A percentile compares a stretch with the other conserved stretches of the same genome.
Conservation (phyloP, 2,797 vertebrate genomes). For the Ctenosaura bakeri region DNA sequence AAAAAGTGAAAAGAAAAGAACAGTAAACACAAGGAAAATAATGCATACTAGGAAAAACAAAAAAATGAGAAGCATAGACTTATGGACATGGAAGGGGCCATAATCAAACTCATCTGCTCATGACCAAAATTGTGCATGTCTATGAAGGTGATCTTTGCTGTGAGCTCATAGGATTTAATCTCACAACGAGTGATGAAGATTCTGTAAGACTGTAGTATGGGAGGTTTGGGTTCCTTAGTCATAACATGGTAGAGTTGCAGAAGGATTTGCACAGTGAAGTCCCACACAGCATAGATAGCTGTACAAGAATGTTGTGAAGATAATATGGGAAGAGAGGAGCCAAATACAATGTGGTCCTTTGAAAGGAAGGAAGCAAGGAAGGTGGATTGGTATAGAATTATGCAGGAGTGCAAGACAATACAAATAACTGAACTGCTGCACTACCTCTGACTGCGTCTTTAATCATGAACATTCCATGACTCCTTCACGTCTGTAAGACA, state of each 20-base stretch:
- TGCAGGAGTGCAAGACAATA: not conserved
- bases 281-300: not conserved
- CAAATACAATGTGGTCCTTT: not conserved
- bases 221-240: not conserved
- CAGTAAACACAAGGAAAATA: conserved; percentile 32
- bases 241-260: not conserved
- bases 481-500: not conserved
- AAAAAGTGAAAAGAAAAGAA: conserved; percentile 21
- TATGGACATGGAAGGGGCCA: not conserved
- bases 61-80: conserved; percentile 2
- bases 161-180: not conserved
- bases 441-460: not conserved
- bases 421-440: not conserved
- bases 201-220: not conserved
- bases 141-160: not conserved
- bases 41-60: not conserved
- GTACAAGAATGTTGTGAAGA: not conserved
- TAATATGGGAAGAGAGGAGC: conserved; percentile 16
- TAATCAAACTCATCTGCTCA: not conserved
- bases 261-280: not conserved
- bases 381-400: not conserved
- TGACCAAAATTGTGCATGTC: not conserved
- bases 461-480: not conserved
- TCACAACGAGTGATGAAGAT: not conserved
- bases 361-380: conserved; percentile 21